Conservation (phyloP, 2,797 vertebrate genomes). For the Muscicapa striata region DNA sequence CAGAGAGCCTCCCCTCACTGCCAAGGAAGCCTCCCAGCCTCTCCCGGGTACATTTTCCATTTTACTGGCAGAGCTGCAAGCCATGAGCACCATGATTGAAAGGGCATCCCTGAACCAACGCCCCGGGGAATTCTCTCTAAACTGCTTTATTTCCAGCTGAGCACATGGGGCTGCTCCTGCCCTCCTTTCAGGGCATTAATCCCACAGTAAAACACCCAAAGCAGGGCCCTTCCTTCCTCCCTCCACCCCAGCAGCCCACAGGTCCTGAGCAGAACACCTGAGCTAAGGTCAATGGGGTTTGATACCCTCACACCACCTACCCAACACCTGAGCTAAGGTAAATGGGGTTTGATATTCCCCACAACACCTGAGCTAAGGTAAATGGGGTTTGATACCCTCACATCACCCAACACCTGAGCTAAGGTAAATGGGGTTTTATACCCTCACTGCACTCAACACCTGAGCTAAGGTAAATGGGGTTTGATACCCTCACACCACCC, state of each 20-base stretch:
- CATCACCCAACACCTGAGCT: too few relatives aligned
- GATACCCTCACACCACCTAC: too few relatives aligned
- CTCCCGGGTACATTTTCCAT: background rate
- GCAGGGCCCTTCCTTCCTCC: background rate
- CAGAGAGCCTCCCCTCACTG: background rate
- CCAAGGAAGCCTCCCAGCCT: background rate
- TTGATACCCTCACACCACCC: too few relatives aligned
- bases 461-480: too few relatives aligned
- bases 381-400: too few relatives aligned
- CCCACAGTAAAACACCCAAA: background rate
- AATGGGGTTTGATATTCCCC: too few relatives aligned
- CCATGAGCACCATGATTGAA: fast-evolving
- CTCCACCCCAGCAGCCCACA: background rate
- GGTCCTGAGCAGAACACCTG: background rate
- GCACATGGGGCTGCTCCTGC: background rate
- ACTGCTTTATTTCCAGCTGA: background rate
- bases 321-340: too few relatives aligned
- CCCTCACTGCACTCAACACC: too few relatives aligned
- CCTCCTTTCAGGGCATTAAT: background rate
- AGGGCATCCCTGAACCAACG: background rate
- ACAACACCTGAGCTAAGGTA: too few relatives aligned
- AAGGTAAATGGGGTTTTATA: too few relatives aligned
- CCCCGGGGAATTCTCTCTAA: background rate
- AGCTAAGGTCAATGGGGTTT: too few relatives aligned
- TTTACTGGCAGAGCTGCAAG: background rate